A percentile compares a stretch with the other conserved stretches of the same genome.
phyloP scores from a whole-genome alignment of 2,113 vertebrate species.

The Octodon degus region DNA sequence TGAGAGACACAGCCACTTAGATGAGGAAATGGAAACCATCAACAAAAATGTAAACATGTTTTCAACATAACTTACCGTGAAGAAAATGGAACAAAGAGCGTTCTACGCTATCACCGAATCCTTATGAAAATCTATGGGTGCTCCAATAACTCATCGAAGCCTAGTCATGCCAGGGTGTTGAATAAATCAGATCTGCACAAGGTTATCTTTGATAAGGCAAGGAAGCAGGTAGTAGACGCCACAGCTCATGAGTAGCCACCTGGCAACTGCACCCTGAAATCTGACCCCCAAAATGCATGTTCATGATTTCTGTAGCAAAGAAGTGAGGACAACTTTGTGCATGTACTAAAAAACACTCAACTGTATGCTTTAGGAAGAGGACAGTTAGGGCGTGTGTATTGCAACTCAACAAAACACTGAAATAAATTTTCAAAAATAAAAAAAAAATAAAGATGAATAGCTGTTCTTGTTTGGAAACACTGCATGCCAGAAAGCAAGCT shows the following conservation, averaged over 20 bases:
- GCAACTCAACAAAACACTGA: too few species aligned
- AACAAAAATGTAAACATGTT: neutral
- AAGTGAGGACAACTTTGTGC: too few species aligned
- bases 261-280: neutral
- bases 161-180: neutral
- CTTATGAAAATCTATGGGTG: neutral
- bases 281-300: neutral
- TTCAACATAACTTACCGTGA: neutral
- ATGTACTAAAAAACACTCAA: too few species aligned
- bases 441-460: neutral
- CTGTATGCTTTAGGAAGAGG: too few species aligned
- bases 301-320: too few species aligned
- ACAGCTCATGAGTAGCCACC: neutral
- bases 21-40: neutral
- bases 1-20: neutral
- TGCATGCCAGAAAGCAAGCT: neutral
- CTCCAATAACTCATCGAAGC: too few species aligned
- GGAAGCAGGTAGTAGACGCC: neutral
- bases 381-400: too few species aligned
- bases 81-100: neutral
- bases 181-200: neutral
- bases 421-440: too few species aligned
- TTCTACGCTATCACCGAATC: accelerated
- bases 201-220: neutral
- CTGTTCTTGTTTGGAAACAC: neutral